phyloP scores from a whole-genome alignment of 1,140 invertebrate species.

The Leptinotarsa texana region DNA sequence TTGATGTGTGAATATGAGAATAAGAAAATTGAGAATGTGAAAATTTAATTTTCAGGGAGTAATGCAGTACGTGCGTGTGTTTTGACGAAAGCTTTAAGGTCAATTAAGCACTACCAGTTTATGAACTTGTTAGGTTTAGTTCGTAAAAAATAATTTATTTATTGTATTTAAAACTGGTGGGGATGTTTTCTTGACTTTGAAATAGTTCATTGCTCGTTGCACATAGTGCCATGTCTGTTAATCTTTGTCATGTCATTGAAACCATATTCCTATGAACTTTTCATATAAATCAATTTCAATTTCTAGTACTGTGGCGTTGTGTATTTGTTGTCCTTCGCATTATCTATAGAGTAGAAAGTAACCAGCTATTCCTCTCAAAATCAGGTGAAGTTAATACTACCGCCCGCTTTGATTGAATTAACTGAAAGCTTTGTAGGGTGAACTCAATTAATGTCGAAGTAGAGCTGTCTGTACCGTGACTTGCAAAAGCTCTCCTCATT shows the following conservation, averaged over 20 bases:
- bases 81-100: background rate
- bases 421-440: background rate
- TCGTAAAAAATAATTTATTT: background rate
- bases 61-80: background rate
- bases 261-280: too few relatives aligned
- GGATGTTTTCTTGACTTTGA: background rate
- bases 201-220: background rate
- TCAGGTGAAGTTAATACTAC: too few relatives aligned
- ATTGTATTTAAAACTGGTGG: background rate
- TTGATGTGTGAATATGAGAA: background rate
- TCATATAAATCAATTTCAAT: too few relatives aligned
- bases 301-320: too few relatives aligned
- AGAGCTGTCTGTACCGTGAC: background rate
- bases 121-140: background rate
- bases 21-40: background rate
- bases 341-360: too few relatives aligned
- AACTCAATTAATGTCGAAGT: conserved; percentile 6
- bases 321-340: too few relatives aligned
- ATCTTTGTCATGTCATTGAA: background rate
- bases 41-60: background rate
- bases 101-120: background rate
- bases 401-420: background rate
- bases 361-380: too few relatives aligned
- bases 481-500: background rate
- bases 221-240: background rate